A percentile compares a stretch with the other conserved stretches of the same genome.
Evolutionary conservation across 2,113 vertebrate species (phyloP).

Genomic region (Talpa occidentalis): DNA sequence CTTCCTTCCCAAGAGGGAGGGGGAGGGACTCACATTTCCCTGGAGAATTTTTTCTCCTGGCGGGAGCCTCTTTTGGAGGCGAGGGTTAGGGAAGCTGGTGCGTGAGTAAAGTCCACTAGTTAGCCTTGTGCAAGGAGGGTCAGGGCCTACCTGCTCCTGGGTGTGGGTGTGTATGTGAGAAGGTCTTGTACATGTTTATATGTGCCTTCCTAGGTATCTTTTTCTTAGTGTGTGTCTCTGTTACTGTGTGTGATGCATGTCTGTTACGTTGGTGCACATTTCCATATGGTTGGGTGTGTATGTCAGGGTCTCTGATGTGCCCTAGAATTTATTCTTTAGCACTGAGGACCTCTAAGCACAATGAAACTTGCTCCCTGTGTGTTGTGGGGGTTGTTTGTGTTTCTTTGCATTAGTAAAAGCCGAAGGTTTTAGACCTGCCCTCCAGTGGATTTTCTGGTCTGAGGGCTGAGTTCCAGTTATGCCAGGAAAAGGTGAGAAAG

Average conservation of each 20-base stretch:
- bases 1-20: background rate
- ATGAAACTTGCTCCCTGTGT: background rate
- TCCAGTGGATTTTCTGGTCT: background rate
- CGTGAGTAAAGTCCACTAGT: background rate
- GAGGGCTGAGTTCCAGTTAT: background rate
- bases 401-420: conserved; percentile 6
- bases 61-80: background rate
- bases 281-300: background rate
- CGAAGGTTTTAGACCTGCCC: background rate
- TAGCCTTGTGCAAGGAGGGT: background rate
- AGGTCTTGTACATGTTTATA: background rate
- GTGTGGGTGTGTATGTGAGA: background rate
- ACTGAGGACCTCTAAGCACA: background rate
- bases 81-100: background rate
- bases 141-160: background rate
- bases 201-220: background rate
- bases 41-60: background rate
- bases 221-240: background rate
- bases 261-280: background rate
- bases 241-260: background rate
- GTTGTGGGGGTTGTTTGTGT: background rate
- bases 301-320: background rate
- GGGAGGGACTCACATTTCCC: background rate
- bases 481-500: background rate
- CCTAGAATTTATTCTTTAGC: conserved; percentile 12